Evolutionary conservation across 2,888 invertebrate genomes (phyloP), one percentile per base, ranked within the genome.

Genomic region (Nowickia ferox): DNA sequence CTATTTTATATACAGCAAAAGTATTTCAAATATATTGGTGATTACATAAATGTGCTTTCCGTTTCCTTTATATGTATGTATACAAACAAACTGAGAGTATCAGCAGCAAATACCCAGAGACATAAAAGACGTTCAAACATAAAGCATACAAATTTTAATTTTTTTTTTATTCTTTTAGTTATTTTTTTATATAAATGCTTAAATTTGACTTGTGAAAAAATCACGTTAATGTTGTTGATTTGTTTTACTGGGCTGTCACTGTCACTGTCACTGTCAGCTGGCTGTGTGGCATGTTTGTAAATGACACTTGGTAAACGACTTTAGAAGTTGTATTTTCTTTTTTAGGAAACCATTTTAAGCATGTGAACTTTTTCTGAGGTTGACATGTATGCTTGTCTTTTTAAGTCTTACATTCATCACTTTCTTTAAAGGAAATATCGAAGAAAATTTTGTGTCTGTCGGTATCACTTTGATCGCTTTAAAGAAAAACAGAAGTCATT

Each of bases 221-320:
- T 38, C 9, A 72, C 48, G 17, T 72, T 80, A 59, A 74, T 74
- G 80, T 51, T 74, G 80, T 51, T 80, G 80, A 80, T 80, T 80
- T 74, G 66, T 80, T 74, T 72, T 48, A 59, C 17, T 51, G 48
- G 11, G 40, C 9, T 74, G 74, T 74, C 66, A 66, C n/a, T 80
- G 66, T 74, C 66, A 66, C n/a, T 80, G 66, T 40, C 65, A 66
- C 9, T 15, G 30, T 30, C 30, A 30, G 30, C 30, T 30, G 30
- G 55, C 9, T 30, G 19, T 30, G 72, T 65, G 19, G 19, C 38
- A 61, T 61, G 48, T 44, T 22, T 71, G 84, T 59, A 81, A 76
- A 40, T 84, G 84, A 72, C 80, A 84, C 76, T 80, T 84, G 76
- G 72, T 80, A 84, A 84, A 84, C 46, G 84, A 72, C 80, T 81